Percentiles rank a stretch among this genome's conserved stretches.
Evolutionary conservation across 2,797 vertebrate genomes (phyloP).

Genomic region (Gambusia yucatana): DNA sequence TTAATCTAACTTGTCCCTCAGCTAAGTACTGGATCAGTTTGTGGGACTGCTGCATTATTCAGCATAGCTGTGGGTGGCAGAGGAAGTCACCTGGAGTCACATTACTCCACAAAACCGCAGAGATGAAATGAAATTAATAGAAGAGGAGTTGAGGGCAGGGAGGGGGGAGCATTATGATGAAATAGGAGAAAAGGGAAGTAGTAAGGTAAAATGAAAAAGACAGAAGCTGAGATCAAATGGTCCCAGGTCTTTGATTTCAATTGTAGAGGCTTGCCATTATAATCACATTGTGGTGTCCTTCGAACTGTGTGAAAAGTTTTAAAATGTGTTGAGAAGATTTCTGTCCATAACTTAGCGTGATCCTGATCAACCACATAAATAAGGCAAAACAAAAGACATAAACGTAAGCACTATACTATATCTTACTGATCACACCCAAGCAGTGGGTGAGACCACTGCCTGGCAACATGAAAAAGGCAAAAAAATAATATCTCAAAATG

Average conservation of each 20-base stretch:
- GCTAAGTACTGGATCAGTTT: slow-evolving; percentile 78
- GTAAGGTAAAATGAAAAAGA: slow-evolving; percentile 43
- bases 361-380: neutral
- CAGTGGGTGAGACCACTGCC: neutral
- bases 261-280: neutral
- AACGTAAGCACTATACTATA: neutral
- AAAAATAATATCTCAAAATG: neutral
- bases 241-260: neutral
- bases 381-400: neutral
- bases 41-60: slow-evolving; percentile 81
- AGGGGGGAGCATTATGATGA: slow-evolving; percentile 25
- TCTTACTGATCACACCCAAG: neutral
- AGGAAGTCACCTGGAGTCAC: slow-evolving; percentile 75
- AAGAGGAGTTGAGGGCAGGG: slow-evolving; percentile 28
- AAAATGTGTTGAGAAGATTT: slow-evolving; percentile 2
- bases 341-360: neutral
- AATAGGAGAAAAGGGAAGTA: slow-evolving; percentile 33
- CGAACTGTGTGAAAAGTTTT: neutral
- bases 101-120: slow-evolving; percentile 51
- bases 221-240: slow-evolving; percentile 59
- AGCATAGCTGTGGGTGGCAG: slow-evolving; percentile 60
- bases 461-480: neutral
- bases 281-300: neutral
- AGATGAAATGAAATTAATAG: slow-evolving; percentile 48
- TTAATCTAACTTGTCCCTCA: slow-evolving; percentile 78